Evolutionary conservation across 2,113 vertebrate species (phyloP).

Genomic region (Peromyscus leucopus): DNA sequence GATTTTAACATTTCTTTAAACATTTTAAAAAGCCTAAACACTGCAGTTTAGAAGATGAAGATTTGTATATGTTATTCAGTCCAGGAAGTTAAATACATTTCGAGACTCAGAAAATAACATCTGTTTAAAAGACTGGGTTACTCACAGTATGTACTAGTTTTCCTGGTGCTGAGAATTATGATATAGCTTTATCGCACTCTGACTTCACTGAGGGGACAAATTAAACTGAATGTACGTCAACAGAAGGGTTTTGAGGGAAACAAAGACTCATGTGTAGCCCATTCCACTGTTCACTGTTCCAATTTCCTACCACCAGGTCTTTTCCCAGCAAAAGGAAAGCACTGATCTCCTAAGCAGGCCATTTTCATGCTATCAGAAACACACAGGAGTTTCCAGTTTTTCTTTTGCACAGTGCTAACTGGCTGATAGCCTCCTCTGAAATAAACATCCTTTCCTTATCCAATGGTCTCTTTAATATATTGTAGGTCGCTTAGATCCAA

Average conservation of each 20-base stretch:
- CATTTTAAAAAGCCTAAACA: not conserved
- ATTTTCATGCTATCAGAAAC: not conserved
- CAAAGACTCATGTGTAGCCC: not conserved
- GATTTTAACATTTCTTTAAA: conserved; percentile 35
- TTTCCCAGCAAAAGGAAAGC: conserved; percentile 1
- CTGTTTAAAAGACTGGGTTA: conserved; percentile 55
- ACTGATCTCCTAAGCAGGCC: not conserved
- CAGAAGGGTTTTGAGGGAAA: not conserved
- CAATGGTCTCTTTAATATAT: not conserved
- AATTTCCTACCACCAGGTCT: not conserved
- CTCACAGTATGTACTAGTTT: conserved; percentile 14
- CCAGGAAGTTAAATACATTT: conserved; percentile 47
- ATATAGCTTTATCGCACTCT: conserved; percentile 20
- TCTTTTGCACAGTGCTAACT: not conserved
- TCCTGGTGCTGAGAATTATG: conserved; percentile 32
- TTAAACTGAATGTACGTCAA: not conserved
- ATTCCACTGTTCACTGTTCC: conserved; percentile 11
- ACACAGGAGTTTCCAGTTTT: not conserved
- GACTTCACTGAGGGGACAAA: not conserved
- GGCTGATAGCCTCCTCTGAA: not conserved
- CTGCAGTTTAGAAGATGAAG: not conserved
- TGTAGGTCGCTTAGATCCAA: not conserved
- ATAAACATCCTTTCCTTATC: not conserved
- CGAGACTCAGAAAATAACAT: conserved; percentile 11
- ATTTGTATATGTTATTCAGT: conserved; percentile 38